These are phyloP conservation scores for Acholoe squamosa DNA, from an alignment of 2,888 invertebrate species.

Conservation along the genomic window DNA sequence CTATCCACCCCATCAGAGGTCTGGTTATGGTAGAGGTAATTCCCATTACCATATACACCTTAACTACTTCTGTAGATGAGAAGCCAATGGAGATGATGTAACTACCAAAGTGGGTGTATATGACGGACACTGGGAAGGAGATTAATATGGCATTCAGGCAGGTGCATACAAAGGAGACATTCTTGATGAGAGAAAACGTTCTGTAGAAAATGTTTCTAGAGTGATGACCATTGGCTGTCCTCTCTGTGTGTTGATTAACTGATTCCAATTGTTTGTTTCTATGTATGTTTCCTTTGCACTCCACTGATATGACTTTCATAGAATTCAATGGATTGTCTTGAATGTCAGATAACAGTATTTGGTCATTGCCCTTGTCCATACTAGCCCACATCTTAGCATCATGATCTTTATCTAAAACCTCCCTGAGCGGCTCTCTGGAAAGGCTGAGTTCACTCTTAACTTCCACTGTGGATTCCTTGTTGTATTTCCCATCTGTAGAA, in stretches of 20 bases:
- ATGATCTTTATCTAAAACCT: no score
- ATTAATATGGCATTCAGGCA: neutral
- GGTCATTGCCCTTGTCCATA: no score
- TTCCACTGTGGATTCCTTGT: neutral
- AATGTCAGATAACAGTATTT: no score
- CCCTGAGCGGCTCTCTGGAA: neutral
- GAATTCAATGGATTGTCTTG: no score
- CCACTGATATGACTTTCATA: no score
- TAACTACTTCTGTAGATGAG: neutral
- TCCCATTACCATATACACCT: neutral
- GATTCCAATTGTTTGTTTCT: neutral
- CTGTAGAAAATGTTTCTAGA: neutral
- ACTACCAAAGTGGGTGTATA: conserved; percentile 12
- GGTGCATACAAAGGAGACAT: neutral
- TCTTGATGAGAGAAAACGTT: neutral
- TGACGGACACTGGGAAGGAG: neutral
- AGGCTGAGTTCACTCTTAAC: neutral
- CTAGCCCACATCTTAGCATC: no score
- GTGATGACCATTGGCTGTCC: neutral
- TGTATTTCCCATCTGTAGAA: neutral
- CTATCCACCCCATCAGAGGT: neutral
- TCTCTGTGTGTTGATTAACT: neutral
- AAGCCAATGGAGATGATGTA: neutral
- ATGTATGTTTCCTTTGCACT: neutral
- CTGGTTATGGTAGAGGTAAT: neutral